These are phyloP conservation scores for Monoplex corrugatus DNA, from an alignment of 2,888 invertebrate genomes.

Conservation along the genomic window DNA sequence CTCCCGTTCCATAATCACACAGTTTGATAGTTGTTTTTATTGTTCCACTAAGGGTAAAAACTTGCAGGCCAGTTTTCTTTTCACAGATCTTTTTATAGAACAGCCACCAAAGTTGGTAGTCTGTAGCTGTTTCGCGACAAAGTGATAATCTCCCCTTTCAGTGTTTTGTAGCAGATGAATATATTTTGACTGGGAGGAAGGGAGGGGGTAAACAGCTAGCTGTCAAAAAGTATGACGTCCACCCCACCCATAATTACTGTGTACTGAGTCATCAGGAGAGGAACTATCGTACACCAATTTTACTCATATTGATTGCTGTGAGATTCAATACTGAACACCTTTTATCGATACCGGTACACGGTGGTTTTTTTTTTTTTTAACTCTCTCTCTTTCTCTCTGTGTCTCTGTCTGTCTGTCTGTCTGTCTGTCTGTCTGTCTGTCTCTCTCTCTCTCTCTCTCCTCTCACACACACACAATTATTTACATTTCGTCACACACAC, in stretches of 20 bases:
- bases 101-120: not conserved
- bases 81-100: not conserved
- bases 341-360: too few species aligned
- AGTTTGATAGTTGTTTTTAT: not conserved
- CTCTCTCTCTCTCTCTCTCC: not conserved
- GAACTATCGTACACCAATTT: too few species aligned
- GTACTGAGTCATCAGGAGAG: too few species aligned
- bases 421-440: not conserved
- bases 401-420: constrained; percentile 13
- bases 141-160: constrained; percentile 35
- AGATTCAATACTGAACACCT: not conserved
- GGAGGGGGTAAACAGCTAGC: not conserved
- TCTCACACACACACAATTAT: not conserved
- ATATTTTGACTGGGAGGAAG: not conserved
- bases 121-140: too few species aligned
- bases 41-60: not conserved
- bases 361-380: not conserved
- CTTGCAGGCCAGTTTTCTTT: not conserved
- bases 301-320: too few species aligned
- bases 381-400: not conserved
- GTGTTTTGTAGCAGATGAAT: constrained; percentile 23
- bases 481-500: not conserved
- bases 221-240: not conserved
- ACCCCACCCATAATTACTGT: not conserved
- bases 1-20: not conserved